These are phyloP conservation scores for Bergia puertoricense DNA, from an alignment of 92 coral and sea anemone genomes.

Conservation along the genomic window DNA sequence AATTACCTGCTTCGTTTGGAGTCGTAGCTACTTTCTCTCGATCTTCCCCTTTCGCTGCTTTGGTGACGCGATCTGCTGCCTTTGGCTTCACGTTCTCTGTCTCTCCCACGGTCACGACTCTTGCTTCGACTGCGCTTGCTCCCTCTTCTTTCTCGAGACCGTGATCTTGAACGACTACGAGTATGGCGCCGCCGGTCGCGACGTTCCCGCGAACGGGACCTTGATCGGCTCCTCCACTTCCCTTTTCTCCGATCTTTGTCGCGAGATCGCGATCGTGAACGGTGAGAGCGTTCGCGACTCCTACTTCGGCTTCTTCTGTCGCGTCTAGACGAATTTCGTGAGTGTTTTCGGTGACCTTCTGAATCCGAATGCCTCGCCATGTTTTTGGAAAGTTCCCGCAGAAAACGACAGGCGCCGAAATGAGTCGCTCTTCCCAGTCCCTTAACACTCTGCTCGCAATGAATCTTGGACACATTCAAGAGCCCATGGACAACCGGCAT, in stretches of 20 bases:
- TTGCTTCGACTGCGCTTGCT: constrained; percentile 49
- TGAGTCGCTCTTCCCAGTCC: constrained; percentile 2
- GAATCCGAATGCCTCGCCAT: constrained; percentile 94
- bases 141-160: constrained; percentile 47
- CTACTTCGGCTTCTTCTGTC: constrained; percentile 73
- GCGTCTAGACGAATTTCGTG: constrained; percentile 69
- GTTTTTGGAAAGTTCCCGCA: constrained; percentile 17
- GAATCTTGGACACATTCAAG: not conserved
- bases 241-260: constrained; percentile 37
- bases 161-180: constrained; percentile 51
- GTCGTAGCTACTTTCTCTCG: constrained; percentile 61
- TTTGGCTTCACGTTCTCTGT: constrained; percentile 51
- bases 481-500: not conserved
- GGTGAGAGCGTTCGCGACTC: constrained; percentile 72
- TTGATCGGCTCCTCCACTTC: constrained; percentile 32
- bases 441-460: not conserved
- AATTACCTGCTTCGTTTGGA: constrained; percentile 21
- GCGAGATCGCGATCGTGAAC: constrained; percentile 71
- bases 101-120: constrained; percentile 52
- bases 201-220: constrained; percentile 53
- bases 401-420: constrained; percentile 12
- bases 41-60: constrained; percentile 46
- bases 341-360: constrained; percentile 73
- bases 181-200: constrained; percentile 21
- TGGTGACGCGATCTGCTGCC: constrained; percentile 40